phyloP scores from a whole-genome alignment of 2,888 invertebrate species.

The Tetragonula carbonaria region DNA sequence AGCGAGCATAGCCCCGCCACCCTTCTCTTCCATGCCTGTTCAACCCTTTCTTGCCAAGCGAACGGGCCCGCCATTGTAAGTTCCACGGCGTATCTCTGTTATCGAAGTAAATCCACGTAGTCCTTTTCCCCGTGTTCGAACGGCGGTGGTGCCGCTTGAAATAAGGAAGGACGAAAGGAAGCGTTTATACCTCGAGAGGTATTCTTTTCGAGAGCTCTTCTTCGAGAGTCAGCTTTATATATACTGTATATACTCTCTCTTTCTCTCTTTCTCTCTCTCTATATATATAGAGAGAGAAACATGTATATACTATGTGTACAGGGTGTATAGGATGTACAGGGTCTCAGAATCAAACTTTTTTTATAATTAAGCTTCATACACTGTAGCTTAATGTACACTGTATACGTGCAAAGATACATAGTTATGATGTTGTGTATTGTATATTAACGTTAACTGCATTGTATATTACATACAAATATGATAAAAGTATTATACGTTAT shows the following conservation, averaged over 20 bases:
- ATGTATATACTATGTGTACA: too few species aligned
- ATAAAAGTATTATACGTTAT: too few species aligned
- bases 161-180: slow-evolving; percentile 66
- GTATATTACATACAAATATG: too few species aligned
- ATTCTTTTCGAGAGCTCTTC: slow-evolving; percentile 67
- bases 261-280: background rate
- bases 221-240: slow-evolving; percentile 39
- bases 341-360: too few species aligned
- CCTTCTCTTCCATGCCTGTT: slow-evolving; percentile 1
- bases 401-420: too few species aligned
- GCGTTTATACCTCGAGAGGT: slow-evolving; percentile 70
- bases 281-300: background rate
- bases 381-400: too few species aligned
- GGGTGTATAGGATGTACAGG: too few species aligned
- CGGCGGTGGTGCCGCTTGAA: slow-evolving; percentile 61
- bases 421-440: too few species aligned
- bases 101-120: slow-evolving; percentile 73
- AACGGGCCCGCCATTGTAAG: slow-evolving; percentile 56
- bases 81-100: slow-evolving; percentile 68
- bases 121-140: slow-evolving; percentile 59
- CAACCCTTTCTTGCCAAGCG: slow-evolving; percentile 29
- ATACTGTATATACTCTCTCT: background rate
- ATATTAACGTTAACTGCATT: too few species aligned
- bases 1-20: background rate
- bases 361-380: too few species aligned